A percentile compares a stretch with the other conserved stretches of the same genome.
Conservation (phyloP, 1,140 invertebrate species). For the Eueides isabella region DNA sequence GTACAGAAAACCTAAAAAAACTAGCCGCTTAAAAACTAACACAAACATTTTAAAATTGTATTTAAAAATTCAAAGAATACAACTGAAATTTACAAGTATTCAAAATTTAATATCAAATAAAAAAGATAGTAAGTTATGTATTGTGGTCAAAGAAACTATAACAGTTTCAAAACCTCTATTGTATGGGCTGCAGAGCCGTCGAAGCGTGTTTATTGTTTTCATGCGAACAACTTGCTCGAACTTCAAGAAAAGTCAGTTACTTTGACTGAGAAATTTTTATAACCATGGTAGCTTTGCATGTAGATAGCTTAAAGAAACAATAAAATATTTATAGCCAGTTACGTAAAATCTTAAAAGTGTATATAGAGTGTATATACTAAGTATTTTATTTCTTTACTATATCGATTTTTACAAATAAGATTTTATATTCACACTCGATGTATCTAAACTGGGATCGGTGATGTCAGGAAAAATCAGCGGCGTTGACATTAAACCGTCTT, state of each 20-base stretch:
- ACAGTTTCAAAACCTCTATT: slow-evolving; percentile 31
- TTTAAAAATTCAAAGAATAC: too few relatives aligned
- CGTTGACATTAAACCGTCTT: neutral
- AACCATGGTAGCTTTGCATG: neutral
- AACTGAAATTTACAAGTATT: neutral
- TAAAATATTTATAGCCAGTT: too few relatives aligned
- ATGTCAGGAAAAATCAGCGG: slow-evolving; percentile 2
- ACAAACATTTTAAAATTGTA: too few relatives aligned
- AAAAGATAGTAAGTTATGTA: slow-evolving; percentile 14
- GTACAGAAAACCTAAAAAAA: too few relatives aligned
- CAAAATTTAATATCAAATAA: neutral
- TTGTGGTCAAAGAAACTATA: slow-evolving; percentile 27
- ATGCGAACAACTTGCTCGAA: slow-evolving; percentile 26
- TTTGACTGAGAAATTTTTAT: slow-evolving; percentile 5
- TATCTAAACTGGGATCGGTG: neutral
- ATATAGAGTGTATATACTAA: neutral
- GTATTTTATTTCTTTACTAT: neutral
- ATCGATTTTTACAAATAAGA: neutral
- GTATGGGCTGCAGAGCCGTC: slow-evolving; percentile 21
- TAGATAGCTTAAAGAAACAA: neutral
- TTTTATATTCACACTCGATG: neutral
- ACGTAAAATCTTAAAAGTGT: neutral
- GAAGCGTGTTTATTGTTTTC: slow-evolving; percentile 34
- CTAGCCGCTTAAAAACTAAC: too few relatives aligned
- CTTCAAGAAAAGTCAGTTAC: slow-evolving; percentile 25